A percentile compares a stretch with the other conserved stretches of the same genome.
phyloP scores from a whole-genome alignment of 2,888 invertebrate genomes.

The Coleophora deauratella region DNA sequence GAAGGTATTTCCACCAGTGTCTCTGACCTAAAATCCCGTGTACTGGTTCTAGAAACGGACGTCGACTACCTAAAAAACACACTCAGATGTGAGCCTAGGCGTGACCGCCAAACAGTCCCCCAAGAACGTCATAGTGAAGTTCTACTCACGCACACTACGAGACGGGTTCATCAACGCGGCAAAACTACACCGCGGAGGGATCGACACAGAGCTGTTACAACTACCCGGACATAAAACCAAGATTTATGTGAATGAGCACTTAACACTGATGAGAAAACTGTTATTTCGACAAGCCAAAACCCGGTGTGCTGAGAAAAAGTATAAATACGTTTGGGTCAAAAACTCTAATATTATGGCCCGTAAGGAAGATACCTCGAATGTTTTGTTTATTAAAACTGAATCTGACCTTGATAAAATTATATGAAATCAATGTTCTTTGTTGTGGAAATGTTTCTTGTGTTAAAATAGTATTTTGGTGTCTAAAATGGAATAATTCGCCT shows the following conservation, averaged over 20 bases:
- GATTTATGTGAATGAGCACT: constrained; percentile 2
- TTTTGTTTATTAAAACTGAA: background rate
- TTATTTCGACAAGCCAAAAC: background rate
- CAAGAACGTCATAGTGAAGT: background rate
- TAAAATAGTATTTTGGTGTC: background rate
- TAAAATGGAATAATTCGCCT: background rate
- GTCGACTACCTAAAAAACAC: no score
- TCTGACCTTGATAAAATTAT: background rate
- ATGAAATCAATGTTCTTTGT: background rate
- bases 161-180: background rate
- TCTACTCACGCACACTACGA: background rate
- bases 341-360: background rate
- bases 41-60: no score
- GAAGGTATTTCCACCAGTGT: no score
- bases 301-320: background rate
- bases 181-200: background rate
- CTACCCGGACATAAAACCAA: background rate
- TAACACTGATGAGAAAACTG: background rate
- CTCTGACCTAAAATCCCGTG: no score
- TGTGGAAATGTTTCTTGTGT: background rate
- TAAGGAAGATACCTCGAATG: background rate
- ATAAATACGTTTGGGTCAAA: background rate
- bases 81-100: no score
- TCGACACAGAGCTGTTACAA: background rate
- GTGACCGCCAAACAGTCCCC: background rate